phyloP scores from a whole-genome alignment of 2,888 invertebrate genomes.

The Tachina lurida region DNA sequence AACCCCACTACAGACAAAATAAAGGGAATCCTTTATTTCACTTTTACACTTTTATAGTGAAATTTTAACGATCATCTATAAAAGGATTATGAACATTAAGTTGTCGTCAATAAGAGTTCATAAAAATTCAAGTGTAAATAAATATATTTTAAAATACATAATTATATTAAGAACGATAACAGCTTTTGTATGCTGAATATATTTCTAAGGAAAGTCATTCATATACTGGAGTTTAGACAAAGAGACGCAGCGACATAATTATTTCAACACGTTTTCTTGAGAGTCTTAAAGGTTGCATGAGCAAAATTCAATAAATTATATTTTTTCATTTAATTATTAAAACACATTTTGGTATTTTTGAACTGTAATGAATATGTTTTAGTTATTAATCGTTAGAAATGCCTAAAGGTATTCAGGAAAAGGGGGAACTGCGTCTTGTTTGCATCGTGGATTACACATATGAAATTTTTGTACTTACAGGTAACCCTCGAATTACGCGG shows the following conservation, averaged over 20 bases:
- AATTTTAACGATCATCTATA: conserved; percentile 80
- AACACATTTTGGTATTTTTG: conserved; percentile 30
- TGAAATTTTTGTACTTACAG: too few relatives aligned
- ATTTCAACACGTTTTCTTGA: conserved; percentile 42
- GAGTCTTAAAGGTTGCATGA: neutral
- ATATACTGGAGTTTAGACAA: neutral
- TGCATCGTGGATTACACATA: too few relatives aligned
- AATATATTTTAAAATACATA: conserved; percentile 51
- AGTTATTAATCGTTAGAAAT: too few relatives aligned
- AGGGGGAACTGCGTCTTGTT: too few relatives aligned
- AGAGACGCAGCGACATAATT: conserved; percentile 12
- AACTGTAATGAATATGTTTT: too few relatives aligned
- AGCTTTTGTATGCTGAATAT: neutral
- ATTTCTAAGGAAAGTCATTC: neutral
- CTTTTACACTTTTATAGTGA: conserved; percentile 62
- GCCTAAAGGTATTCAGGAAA: too few relatives aligned
- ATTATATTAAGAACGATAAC: conserved; percentile 26
- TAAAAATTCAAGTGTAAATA: conserved; percentile 51
- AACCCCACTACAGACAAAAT: neutral
- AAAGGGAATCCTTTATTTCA: conserved; percentile 38
- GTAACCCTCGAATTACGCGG: too few relatives aligned
- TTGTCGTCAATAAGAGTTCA: conserved; percentile 79
- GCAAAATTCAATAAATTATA: neutral
- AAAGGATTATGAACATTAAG: conserved; percentile 81
- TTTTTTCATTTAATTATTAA: conserved; percentile 18